A percentile compares a stretch with the other conserved stretches of the same genome.
phyloP scores from a whole-genome alignment of 2,797 vertebrate genomes.

The Chromis chromis region DNA sequence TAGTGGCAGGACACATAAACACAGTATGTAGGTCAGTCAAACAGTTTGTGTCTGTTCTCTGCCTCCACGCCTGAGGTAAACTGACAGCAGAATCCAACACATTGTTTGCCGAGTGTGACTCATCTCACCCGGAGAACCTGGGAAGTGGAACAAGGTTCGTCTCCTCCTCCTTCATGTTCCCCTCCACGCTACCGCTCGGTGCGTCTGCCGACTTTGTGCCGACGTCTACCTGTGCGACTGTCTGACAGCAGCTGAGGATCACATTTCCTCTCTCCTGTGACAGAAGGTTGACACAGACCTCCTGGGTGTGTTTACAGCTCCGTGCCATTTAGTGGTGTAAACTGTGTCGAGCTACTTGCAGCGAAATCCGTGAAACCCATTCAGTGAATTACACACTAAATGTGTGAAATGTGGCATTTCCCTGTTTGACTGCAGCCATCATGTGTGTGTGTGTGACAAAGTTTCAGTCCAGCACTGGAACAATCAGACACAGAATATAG shows the following conservation, averaged over 20 bases:
- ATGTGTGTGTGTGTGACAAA: conserved; percentile 20
- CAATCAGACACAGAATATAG: background rate
- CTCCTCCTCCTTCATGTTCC: conserved; percentile 27
- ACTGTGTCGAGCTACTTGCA: conserved; percentile 32
- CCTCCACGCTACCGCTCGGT: background rate
- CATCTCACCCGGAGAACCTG: conserved; percentile 71
- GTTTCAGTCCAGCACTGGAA: conserved; percentile 1
- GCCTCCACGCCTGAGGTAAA: conserved; percentile 64
- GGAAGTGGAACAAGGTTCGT: conserved; percentile 47
- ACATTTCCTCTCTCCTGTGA: conserved; percentile 25
- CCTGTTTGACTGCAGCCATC: conserved; percentile 6
- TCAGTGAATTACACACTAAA: conserved; percentile 17
- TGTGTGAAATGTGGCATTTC: conserved; percentile 26
- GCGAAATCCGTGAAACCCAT: conserved; percentile 29
- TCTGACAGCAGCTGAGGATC: conserved; percentile 47
- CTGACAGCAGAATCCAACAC: conserved; percentile 76
- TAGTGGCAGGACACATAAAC: conserved; percentile 68
- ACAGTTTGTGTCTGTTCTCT: conserved; percentile 75
- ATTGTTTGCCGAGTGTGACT: conserved; percentile 75
- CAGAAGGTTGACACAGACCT: conserved; percentile 27
- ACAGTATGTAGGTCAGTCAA: conserved; percentile 79
- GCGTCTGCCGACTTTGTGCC: background rate
- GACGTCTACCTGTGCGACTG: conserved; percentile 35
- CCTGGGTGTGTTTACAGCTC: conserved; percentile 46
- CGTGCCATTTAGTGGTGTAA: conserved; percentile 42